These are phyloP conservation scores for Zaprionus gabonicus DNA, from an alignment of 1,140 invertebrate genomes.

Conservation along the genomic window DNA sequence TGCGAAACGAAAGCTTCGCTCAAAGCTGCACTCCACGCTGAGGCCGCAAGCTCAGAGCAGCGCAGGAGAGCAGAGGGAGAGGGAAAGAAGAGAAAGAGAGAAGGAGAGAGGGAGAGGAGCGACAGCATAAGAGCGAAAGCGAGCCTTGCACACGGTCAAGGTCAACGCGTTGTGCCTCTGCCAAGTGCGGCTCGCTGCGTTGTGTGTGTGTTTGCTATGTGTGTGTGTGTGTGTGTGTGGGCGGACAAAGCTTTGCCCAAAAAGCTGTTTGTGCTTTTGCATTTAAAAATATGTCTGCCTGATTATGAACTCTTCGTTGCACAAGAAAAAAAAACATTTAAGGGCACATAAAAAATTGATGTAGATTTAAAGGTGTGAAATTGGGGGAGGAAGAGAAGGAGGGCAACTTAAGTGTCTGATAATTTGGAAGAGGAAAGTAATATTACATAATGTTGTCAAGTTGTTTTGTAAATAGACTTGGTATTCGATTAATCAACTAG, in stretches of 20 bases:
- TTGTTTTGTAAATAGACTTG: background rate
- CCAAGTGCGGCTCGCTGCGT: slow-evolving; percentile 3
- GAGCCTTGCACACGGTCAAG: slow-evolving; percentile 56
- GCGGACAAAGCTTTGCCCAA: slow-evolving; percentile 20
- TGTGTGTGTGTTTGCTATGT: background rate
- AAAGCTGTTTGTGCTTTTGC: slow-evolving; percentile 27
- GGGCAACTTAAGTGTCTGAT: too few relatives aligned
- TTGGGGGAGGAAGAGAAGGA: background rate
- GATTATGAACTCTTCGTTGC: slow-evolving; percentile 30
- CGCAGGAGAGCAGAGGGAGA: background rate
- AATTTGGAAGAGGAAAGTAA: background rate
- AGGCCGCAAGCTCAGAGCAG: slow-evolving; percentile 19
- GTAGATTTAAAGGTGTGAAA: background rate
- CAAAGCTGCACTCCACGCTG: slow-evolving; percentile 29
- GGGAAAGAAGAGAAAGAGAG: background rate
- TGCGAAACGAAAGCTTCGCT: slow-evolving; percentile 38
- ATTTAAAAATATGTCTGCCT: slow-evolving; percentile 24
- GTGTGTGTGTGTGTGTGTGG: background rate
- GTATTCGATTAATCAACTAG: too few relatives aligned
- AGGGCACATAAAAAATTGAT: background rate
- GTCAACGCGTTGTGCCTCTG: slow-evolving; percentile 8
- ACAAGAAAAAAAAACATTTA: slow-evolving; percentile 15
- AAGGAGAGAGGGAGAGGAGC: background rate
- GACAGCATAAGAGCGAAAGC: slow-evolving; percentile 17
- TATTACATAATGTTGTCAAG: background rate